phyloP scores from a whole-genome alignment of 2,797 vertebrate genomes.

The Hapalemur alaotrensis region DNA sequence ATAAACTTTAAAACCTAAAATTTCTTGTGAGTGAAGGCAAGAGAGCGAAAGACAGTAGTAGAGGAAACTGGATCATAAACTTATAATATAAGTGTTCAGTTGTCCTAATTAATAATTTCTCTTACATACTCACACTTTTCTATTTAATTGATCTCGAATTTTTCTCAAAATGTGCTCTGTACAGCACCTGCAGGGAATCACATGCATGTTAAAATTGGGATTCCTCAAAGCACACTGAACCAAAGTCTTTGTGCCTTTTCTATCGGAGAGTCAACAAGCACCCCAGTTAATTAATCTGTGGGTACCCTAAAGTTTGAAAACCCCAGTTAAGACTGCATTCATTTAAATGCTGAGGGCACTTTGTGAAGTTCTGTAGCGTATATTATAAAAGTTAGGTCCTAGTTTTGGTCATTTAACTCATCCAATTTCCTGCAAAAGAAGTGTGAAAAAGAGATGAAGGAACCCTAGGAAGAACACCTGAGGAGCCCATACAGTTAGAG shows the following conservation, averaged over 20 bases:
- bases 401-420: not conserved
- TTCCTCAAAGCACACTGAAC: not conserved
- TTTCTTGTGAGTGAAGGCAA: not conserved
- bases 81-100: not conserved
- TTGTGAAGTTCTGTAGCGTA: not conserved
- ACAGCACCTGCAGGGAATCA: not conserved
- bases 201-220: not conserved
- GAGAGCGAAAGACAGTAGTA: not conserved
- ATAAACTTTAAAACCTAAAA: not conserved
- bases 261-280: not conserved
- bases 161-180: not conserved
- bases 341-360: not conserved
- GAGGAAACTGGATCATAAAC: not conserved
- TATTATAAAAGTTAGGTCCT: not conserved
- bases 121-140: not conserved
- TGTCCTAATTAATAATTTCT: not conserved
- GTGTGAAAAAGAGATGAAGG: not conserved
- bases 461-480: not conserved
- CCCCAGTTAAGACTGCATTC: not conserved
- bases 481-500: not conserved
- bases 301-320: not conserved
- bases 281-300: not conserved
- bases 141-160: not conserved
- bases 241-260: not conserved
- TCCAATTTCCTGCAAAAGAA: slow-evolving; percentile 20